phyloP scores from a whole-genome alignment of 2,797 vertebrate genomes.

The Parotocinclus haroldoi region DNA sequence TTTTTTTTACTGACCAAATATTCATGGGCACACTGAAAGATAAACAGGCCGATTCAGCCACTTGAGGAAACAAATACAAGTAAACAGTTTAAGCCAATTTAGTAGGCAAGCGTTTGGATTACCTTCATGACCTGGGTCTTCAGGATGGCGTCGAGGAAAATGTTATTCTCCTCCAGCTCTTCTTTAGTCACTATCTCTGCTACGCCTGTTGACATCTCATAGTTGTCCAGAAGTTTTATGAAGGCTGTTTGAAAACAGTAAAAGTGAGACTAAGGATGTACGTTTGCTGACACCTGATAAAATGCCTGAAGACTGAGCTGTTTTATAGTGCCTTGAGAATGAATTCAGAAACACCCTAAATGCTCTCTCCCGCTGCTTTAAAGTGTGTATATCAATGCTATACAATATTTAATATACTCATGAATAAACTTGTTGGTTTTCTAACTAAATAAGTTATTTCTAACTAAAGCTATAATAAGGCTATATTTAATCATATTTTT shows the following conservation, averaged over 20 bases:
- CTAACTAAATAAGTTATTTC: no score
- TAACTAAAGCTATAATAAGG: no score
- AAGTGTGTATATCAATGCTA: no score
- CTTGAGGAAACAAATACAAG: neutral
- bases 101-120: no score
- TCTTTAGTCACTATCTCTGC: conserved; percentile 76
- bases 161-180: conserved; percentile 74
- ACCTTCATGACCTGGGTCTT: conserved; percentile 82
- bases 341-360: no score
- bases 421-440: no score
- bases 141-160: conserved; percentile 76
- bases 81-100: neutral
- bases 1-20: conserved; percentile 74
- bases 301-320: no score
- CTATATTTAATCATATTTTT: no score
- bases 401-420: no score
- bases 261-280: neutral
- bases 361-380: no score
- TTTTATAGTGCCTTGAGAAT: no score
- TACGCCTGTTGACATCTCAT: conserved; percentile 77
- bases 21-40: conserved; percentile 69
- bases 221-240: conserved; percentile 83
- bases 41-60: neutral
- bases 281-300: no score
- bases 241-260: conserved; percentile 64